A percentile compares a stretch with the other conserved stretches of the same genome.
phyloP scores from a whole-genome alignment of 1,140 invertebrate species.

The Caenorhabditis tropicalis region DNA sequence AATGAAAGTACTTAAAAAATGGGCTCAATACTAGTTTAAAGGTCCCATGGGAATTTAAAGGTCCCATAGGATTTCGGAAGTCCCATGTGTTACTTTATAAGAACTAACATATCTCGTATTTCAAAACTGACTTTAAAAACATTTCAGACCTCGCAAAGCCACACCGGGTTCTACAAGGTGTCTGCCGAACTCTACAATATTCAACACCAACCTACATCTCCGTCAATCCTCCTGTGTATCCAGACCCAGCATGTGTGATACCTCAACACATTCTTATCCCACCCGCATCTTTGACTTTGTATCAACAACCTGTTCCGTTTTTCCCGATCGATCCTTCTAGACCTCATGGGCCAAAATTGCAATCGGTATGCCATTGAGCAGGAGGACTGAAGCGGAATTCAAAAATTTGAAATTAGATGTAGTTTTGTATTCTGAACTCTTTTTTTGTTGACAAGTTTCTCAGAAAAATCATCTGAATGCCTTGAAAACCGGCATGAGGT shows the following conservation, averaged over 20 bases:
- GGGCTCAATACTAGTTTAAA: too few species aligned
- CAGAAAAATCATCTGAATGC: too few species aligned
- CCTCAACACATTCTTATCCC: neutral
- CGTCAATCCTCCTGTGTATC: neutral
- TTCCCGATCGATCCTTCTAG: neutral
- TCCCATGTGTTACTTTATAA: too few species aligned
- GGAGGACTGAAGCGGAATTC: too few species aligned
- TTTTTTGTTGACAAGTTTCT: too few species aligned
- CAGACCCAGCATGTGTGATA: neutral
- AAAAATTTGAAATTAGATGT: too few species aligned
- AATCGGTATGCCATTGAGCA: too few species aligned
- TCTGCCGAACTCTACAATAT: neutral
- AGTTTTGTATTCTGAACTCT: too few species aligned
- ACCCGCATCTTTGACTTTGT: neutral
- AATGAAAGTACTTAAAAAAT: neutral
- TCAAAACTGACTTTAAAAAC: neutral
- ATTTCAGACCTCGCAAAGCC: neutral
- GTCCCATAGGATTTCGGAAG: too few species aligned
- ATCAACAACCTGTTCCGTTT: neutral
- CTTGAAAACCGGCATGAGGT: too few species aligned
- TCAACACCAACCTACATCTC: neutral
- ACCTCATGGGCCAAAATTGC: neutral
- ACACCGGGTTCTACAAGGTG: neutral
- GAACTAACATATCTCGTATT: neutral
- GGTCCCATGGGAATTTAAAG: too few species aligned